Evolutionary conservation across 2,888 invertebrate genomes (phyloP), one percentile per base, ranked within the genome.

Genomic region (Bellardia bayeri): DNA sequence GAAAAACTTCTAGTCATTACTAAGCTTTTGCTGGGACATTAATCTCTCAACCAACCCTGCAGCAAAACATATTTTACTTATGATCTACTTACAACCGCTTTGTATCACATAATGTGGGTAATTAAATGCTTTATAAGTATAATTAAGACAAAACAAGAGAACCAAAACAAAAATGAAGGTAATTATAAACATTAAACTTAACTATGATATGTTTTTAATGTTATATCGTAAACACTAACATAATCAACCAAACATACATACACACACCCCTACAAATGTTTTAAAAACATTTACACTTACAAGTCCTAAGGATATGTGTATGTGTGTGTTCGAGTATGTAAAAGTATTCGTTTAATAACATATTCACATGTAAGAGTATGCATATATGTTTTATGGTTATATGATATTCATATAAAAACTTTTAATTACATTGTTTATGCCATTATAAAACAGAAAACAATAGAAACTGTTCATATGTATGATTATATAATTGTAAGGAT

Each of bases 61-160:
- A 72, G 8, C 33, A 49, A 69, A 58, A 23, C 58, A 54, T 82
- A 63, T 49, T 63, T 40, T 63, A 45, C 56, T 66, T 74, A 80
- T 80, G 75, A 85, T 69, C 61, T 63, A 13, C 33, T 80, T 68
- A 37, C 23, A 75, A n/a, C 23, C 64, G 23, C 56, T 56, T 79
- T 79, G 5, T 45, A 74, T 63, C 61, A 54, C 40, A 14, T 68
- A 63, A 81, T 80, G 45, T 63, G 66, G 72, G 63, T 87, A 85
- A 85, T 87, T 85, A 87, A 85, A 82, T 85, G 42, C 69, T 79
- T 82, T 69, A 76, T 30, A 61, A 61, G 49, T 72, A 61, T 68
- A 40, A 66, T 61, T 40, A 84, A 23, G 23, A 23, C 23, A 23
- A 23, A 42, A 81, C 56, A 42, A 81, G 54, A 45, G 45, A 11